Evolutionary conservation across 2,797 vertebrate genomes (phyloP).

Genomic region (Silurus aristotelis): DNA sequence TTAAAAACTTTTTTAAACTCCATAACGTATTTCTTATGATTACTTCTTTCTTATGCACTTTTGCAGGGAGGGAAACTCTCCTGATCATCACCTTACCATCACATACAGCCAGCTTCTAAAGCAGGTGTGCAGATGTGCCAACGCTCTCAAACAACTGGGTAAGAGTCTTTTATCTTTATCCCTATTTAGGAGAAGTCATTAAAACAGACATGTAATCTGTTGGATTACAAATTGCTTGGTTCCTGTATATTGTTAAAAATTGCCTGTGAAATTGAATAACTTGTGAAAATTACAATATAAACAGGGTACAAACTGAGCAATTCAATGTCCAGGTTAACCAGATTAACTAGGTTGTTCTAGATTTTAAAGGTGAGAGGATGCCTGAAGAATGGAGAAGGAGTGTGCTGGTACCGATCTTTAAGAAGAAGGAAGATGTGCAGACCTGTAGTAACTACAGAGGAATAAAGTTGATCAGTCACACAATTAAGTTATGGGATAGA

Average conservation of each 20-base stretch:
- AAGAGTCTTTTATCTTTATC: background rate
- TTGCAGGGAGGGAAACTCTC: constrained; percentile 80
- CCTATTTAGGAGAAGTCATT: background rate
- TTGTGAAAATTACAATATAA: background rate
- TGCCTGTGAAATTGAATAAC: background rate
- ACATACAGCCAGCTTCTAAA: constrained; percentile 77
- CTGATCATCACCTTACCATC: constrained; percentile 71
- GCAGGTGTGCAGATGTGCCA: constrained; percentile 80
- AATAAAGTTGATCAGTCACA: too few species aligned
- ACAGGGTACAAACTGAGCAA: background rate
- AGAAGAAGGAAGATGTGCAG: too few species aligned
- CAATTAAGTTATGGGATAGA: too few species aligned
- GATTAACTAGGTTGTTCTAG: too few species aligned
- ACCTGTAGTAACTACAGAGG: too few species aligned
- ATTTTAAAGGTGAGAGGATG: too few species aligned
- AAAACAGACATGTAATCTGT: background rate
- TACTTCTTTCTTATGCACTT: background rate
- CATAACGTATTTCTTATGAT: background rate
- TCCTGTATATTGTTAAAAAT: background rate
- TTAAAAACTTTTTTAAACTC: too few species aligned
- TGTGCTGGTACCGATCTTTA: too few species aligned
- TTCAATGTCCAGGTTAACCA: background rate
- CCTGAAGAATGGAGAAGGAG: too few species aligned
- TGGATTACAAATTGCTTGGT: background rate
- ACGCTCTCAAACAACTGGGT: constrained; percentile 78